A percentile compares a stretch with the other conserved stretches of the same genome.
Conservation (phyloP, 2,888 invertebrate species). For the Caenorhabditis doughertyi region DNA sequence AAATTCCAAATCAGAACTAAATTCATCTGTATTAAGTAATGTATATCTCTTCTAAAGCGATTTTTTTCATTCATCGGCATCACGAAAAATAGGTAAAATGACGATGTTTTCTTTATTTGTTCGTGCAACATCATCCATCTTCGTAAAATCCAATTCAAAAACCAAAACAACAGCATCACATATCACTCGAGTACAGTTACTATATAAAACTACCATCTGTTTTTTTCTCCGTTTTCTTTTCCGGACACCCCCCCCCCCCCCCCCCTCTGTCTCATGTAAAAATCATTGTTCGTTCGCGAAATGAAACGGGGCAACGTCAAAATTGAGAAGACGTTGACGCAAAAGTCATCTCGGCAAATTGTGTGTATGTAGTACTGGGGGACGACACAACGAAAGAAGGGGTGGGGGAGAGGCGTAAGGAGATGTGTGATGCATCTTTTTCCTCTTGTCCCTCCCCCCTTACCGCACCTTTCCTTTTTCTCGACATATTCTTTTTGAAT, state of each 20-base stretch:
- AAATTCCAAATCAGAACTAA: too few relatives aligned
- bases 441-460: slow-evolving; percentile 20
- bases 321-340: slow-evolving; percentile 23
- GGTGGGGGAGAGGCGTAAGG: slow-evolving; percentile 15
- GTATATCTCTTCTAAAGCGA: too few relatives aligned
- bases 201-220: background rate
- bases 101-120: background rate
- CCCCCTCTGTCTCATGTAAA: background rate
- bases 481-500: slow-evolving; percentile 40
- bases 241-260: background rate
- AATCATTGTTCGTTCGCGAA: slow-evolving; percentile 51
- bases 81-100: background rate
- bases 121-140: slow-evolving; percentile 14
- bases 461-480: slow-evolving; percentile 8
- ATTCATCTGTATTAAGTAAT: too few relatives aligned
- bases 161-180: slow-evolving; percentile 30
- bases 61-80: too few relatives aligned
- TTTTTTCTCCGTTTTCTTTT: slow-evolving; percentile 5
- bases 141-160: slow-evolving; percentile 30
- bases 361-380: slow-evolving; percentile 41
- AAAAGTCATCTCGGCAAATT: slow-evolving; percentile 49
- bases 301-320: slow-evolving; percentile 23
- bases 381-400: background rate
- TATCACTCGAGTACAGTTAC: slow-evolving; percentile 30
- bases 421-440: slow-evolving; percentile 63